Conservation (phyloP, 2,888 invertebrate species). For the Mimumesa dahlbomi region DNA sequence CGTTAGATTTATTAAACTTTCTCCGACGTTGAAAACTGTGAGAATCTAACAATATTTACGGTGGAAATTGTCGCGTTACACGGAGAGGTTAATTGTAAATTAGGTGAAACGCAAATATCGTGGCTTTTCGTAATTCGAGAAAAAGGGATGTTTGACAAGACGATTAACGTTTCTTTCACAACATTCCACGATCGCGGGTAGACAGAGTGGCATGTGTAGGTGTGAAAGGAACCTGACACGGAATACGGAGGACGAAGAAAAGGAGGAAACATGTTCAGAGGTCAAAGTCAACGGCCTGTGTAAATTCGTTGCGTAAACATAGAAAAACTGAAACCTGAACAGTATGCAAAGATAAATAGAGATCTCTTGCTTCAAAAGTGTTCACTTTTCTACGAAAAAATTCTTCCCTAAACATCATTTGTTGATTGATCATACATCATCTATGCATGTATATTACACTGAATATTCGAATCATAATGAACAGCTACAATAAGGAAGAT, state of each 20-base stretch:
- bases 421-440: not conserved
- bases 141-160: slow-evolving; percentile 14
- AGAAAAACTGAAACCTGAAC: slow-evolving; percentile 26
- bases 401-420: not conserved
- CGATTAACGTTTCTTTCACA: slow-evolving; percentile 46
- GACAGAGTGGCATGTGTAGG: slow-evolving; percentile 34
- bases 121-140: not conserved
- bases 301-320: slow-evolving; percentile 52
- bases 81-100: no score
- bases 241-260: slow-evolving; percentile 11
- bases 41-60: no score
- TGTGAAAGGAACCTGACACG: slow-evolving; percentile 29
- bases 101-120: no score
- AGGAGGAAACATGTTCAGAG: slow-evolving; percentile 16
- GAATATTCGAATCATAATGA: no score
- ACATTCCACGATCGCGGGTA: slow-evolving; percentile 27
- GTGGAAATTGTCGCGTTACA: no score
- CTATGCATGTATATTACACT: no score
- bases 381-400: not conserved
- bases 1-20: no score
- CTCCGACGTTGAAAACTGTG: no score
- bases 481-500: no score
- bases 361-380: not conserved
- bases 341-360: slow-evolving; percentile 12
- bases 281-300: slow-evolving; percentile 50